Evolutionary conservation across 2,888 invertebrate genomes (phyloP).

Genomic region (Tetramorium bicarinatum): DNA sequence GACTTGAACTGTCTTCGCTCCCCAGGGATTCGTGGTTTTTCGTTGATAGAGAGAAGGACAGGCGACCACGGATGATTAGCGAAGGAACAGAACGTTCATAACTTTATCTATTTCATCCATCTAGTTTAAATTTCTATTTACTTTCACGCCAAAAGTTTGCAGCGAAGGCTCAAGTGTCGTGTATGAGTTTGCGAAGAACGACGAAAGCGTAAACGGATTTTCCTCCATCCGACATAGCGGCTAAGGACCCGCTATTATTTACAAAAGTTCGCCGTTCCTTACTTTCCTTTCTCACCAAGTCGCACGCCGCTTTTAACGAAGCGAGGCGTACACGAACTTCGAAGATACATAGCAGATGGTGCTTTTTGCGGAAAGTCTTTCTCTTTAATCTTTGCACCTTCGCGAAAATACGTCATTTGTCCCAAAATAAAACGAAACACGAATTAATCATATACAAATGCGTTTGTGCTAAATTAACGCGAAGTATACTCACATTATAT

Average conservation of each 20-base stretch:
- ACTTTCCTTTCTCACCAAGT: slow-evolving; percentile 49
- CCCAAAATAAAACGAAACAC: neutral
- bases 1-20: neutral
- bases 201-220: slow-evolving; percentile 69
- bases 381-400: slow-evolving; percentile 37
- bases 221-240: slow-evolving; percentile 59
- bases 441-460: neutral
- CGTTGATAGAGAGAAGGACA: neutral
- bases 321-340: slow-evolving; percentile 36
- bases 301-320: slow-evolving; percentile 57
- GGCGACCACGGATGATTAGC: slow-evolving; percentile 22
- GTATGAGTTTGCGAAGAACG: slow-evolving; percentile 59
- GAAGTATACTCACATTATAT: neutral
- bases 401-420: neutral
- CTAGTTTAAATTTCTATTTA: slow-evolving; percentile 77
- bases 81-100: slow-evolving; percentile 53
- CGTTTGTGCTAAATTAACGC: neutral
- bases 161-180: slow-evolving; percentile 52
- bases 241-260: slow-evolving; percentile 69
- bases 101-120: slow-evolving; percentile 59
- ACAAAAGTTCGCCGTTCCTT: slow-evolving; percentile 62
- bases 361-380: slow-evolving; percentile 47
- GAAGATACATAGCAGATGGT: slow-evolving; percentile 18
- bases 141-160: slow-evolving; percentile 64
- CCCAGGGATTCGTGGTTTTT: neutral